Evolutionary conservation across 2,888 invertebrate species (phyloP).

Genomic region (Drosophila anomelani): DNA sequence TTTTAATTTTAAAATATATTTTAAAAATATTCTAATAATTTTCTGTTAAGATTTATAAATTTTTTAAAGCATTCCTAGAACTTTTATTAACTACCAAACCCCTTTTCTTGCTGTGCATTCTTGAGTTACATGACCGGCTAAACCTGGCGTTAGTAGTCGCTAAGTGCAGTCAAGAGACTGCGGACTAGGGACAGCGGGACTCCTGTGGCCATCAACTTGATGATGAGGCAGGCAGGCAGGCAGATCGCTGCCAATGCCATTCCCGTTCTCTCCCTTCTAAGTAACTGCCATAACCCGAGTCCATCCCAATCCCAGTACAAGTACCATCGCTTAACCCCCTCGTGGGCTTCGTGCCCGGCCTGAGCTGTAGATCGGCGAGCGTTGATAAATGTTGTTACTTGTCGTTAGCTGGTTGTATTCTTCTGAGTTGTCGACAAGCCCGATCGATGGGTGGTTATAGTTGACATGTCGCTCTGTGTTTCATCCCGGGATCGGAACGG

Average conservation of each 20-base stretch:
- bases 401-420: slow-evolving; percentile 68
- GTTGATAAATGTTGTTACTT: slow-evolving; percentile 81
- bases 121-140: slow-evolving; percentile 68
- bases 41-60: accelerated
- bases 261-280: neutral
- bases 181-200: slow-evolving; percentile 31
- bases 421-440: slow-evolving; percentile 49
- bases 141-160: slow-evolving; percentile 76
- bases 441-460: slow-evolving; percentile 82
- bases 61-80: neutral
- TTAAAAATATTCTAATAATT: neutral
- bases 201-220: slow-evolving; percentile 68
- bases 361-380: slow-evolving; percentile 77
- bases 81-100: neutral
- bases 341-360: slow-evolving; percentile 64
- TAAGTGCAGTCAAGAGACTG: slow-evolving; percentile 64
- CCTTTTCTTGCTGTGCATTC: slow-evolving; percentile 48
- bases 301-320: slow-evolving; percentile 8
- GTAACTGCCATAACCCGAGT: slow-evolving; percentile 15
- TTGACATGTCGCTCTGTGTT: slow-evolving; percentile 79
- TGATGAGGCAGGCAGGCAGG: slow-evolving; percentile 48
- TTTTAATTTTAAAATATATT: neutral
- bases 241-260: slow-evolving; percentile 23
- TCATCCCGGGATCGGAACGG: slow-evolving; percentile 40
- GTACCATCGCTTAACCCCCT: slow-evolving; percentile 17